A percentile compares a stretch with the other conserved stretches of the same genome.
These are phyloP conservation scores for Siphonodentalium dalli DNA, from an alignment of 2,888 invertebrate species.

Conservation along the genomic window DNA sequence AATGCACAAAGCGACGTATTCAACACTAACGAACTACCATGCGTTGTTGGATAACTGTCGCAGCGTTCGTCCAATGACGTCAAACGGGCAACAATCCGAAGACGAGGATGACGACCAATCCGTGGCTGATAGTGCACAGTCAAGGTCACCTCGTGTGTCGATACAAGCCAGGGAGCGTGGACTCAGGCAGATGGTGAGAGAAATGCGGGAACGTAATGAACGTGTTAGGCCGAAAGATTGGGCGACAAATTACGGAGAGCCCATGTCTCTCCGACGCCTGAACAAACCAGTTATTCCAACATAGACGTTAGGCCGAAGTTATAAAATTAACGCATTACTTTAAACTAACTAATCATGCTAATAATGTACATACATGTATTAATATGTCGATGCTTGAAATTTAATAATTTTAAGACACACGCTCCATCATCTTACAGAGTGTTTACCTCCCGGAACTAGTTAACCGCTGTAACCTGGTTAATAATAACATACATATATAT, in stretches of 20 bases:
- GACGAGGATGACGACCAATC: neutral
- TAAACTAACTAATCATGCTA: too few species aligned
- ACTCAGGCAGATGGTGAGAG: slow-evolving; percentile 36
- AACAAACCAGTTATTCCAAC: slow-evolving; percentile 43
- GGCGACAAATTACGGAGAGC: slow-evolving; percentile 47
- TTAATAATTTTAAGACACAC: too few species aligned
- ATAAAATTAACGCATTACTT: too few species aligned
- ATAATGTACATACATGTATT: too few species aligned
- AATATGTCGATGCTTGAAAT: too few species aligned
- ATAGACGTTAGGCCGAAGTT: too few species aligned
- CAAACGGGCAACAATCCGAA: neutral
- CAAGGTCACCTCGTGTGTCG: slow-evolving; percentile 30
- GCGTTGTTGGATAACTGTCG: slow-evolving; percentile 28
- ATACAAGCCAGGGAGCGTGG: slow-evolving; percentile 42
- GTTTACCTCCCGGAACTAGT: too few species aligned
- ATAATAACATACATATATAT: too few species aligned
- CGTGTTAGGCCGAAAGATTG: slow-evolving; percentile 42
- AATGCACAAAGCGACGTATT: slow-evolving; percentile 29
- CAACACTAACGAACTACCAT: slow-evolving; percentile 34
- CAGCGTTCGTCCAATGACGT: slow-evolving; percentile 29
- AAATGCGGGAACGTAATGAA: slow-evolving; percentile 44
- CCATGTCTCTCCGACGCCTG: slow-evolving; percentile 37
- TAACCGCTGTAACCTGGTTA: too few species aligned
- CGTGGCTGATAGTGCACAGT: neutral
- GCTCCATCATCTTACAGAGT: too few species aligned